Base-by-base conservation (phyloP, 1,140 invertebrate genomes). In the Hypothenemus hampei region DNA sequence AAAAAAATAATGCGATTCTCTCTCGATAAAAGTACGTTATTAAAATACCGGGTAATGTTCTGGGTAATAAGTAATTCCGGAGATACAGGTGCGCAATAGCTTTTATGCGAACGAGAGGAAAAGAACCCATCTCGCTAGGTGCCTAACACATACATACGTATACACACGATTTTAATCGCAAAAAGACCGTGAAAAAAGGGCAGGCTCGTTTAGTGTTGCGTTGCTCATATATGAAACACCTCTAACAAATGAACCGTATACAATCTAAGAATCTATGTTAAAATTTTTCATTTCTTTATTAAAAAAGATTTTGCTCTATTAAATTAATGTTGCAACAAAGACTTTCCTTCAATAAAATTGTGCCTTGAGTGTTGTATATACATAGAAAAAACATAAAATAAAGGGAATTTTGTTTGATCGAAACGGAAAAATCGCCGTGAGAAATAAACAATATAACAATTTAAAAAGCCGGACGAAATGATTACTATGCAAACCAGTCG, bases 361-460 rank as follows among this genome's bases (percentile, higher is more conserved):
- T n/a, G n/a, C n/a, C n/a, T n/a, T n/a, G n/a, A n/a, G n/a, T n/a
- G n/a, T n/a, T n/a, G n/a, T n/a, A n/a, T n/a, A n/a, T n/a, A n/a
- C n/a, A n/a, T n/a, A n/a, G n/a, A n/a, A n/a, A n/a, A n/a, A n/a
- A n/a, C n/a, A n/a, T n/a, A n/a, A n/a, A n/a, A n/a, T n/a, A n/a
- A n/a, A n/a, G n/a, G n/a, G n/a, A n/a, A n/a, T n/a, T n/a, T n/a
- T n/a, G n/a, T n/a, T n/a, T n/a, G n/a, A n/a, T n/a, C n/a, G n/a
- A n/a, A 44, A 43, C 20, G 23, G 15, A 46, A 56, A 47, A 56
- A 56, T 47, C 53, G 47, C 55, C 48, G 55, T 51, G 55, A 57
- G 55, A 57, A 57, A 57, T 57, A 57, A 57, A 57, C 55, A 57
- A 57, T 57, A n/a, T n/a, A 51, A 50, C 47, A 51, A 39, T 50